Evolutionary conservation across 2,888 invertebrate species (phyloP).

Genomic region (Plagodis pulveraria): DNA sequence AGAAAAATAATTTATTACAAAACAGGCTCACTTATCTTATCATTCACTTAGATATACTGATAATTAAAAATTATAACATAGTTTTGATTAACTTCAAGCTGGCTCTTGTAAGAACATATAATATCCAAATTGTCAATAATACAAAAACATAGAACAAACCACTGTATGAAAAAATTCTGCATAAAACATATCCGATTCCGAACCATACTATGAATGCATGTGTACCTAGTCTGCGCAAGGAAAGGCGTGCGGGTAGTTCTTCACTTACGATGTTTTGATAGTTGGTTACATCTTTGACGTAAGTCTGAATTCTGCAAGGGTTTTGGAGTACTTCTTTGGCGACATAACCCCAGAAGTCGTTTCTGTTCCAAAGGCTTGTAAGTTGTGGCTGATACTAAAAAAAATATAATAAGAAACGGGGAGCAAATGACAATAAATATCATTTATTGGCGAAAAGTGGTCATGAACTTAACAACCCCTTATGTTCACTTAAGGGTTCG

Average conservation of each 20-base stretch:
- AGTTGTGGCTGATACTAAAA: conserved; percentile 90
- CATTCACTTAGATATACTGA: not conserved
- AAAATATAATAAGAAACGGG: conserved; percentile 4
- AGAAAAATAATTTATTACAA: conserved; percentile 44
- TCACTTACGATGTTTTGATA: conserved; percentile 83
- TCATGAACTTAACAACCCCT: no score
- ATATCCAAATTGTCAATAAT: conserved; percentile 72
- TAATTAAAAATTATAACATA: conserved; percentile 39
- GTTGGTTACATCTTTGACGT: conserved; percentile 85
- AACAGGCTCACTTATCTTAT: conserved; percentile 29
- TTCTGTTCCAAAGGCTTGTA: conserved; percentile 86
- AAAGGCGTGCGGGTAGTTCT: conserved; percentile 87
- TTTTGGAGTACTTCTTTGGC: conserved; percentile 86
- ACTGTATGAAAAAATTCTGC: conserved; percentile 82
- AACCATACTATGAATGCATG: conserved; percentile 85
- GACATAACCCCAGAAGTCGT: conserved; percentile 86
- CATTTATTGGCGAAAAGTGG: no score
- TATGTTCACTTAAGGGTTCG: no score
- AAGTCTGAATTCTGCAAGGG: conserved; percentile 86
- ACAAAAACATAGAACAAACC: conserved; percentile 77
- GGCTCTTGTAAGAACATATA: conserved; percentile 80
- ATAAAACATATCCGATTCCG: conserved; percentile 77
- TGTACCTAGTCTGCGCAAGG: conserved; percentile 88
- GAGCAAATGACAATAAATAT: no score
- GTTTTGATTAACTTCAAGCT: conserved; percentile 62